A percentile compares a stretch with the other conserved stretches of the same genome.
phyloP scores from a whole-genome alignment of 2,113 vertebrate species.

The Dryoscopus gambensis region DNA sequence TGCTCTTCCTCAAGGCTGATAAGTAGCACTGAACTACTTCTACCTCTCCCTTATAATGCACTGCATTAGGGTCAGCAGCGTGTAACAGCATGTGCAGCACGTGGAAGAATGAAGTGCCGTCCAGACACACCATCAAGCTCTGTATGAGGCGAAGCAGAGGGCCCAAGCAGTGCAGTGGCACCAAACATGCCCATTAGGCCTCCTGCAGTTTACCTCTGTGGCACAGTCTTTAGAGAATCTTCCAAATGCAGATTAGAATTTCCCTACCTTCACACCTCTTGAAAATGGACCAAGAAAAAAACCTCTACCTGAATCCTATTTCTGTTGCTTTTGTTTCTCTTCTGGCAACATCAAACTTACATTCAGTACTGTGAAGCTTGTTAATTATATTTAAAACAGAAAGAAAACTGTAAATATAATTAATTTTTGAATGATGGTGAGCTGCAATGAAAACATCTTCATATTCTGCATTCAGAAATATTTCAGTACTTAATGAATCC shows the following conservation, averaged over 20 bases:
- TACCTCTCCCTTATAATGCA: fast-evolving
- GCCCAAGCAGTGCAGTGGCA: not conserved
- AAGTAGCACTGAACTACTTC: not conserved
- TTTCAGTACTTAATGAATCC: not conserved
- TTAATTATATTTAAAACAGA: not conserved
- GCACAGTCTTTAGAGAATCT: not conserved
- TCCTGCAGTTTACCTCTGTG: not conserved
- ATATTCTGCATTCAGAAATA: not conserved
- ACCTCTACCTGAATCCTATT: not conserved
- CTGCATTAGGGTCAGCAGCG: not conserved
- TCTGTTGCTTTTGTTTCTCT: not conserved
- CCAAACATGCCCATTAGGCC: not conserved
- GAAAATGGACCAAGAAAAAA: not conserved
- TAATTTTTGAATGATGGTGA: not conserved
- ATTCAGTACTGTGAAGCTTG: not conserved
- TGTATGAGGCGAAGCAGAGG: not conserved
- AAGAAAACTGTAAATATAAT: not conserved
- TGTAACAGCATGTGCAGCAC: not conserved
- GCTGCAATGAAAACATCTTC: not conserved
- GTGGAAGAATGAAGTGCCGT: fast-evolving
- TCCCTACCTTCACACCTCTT: not conserved
- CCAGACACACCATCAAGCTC: not conserved
- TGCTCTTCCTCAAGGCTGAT: too few species aligned
- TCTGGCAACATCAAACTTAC: not conserved
- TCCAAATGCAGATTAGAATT: not conserved